A percentile compares a stretch with the other conserved stretches of the same genome.
These are phyloP conservation scores for Acrossocheilus wenchowensis DNA, from an alignment of 2,797 vertebrate genomes.

Conservation along the genomic window DNA sequence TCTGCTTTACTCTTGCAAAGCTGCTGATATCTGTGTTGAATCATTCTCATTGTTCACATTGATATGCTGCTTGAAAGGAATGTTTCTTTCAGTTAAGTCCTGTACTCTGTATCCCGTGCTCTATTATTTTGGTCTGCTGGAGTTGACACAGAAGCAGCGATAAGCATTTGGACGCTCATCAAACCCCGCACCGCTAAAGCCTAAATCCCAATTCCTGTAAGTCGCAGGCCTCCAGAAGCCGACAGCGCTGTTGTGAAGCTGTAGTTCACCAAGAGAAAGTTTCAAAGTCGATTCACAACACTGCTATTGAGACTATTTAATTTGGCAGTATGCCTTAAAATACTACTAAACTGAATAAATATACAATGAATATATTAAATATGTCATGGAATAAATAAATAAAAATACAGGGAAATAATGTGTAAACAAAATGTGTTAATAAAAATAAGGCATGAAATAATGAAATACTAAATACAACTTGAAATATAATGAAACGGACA, in stretches of 20 bases:
- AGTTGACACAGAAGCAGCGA: neutral
- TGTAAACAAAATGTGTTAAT: too few species aligned
- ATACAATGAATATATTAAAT: too few species aligned
- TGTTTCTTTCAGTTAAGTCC: neutral
- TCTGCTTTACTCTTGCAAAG: neutral
- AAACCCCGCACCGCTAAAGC: constrained; percentile 6
- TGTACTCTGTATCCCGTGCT: neutral
- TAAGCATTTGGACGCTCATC: neutral
- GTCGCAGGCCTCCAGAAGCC: neutral
- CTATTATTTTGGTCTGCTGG: neutral
- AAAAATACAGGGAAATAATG: neutral
- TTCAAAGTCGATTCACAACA: neutral
- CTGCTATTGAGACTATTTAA: neutral
- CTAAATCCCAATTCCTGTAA: constrained; percentile 25
- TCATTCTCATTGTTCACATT: neutral
- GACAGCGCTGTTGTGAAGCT: neutral
- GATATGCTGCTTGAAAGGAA: constrained; percentile 1
- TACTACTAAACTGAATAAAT: neutral
- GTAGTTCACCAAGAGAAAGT: too few species aligned
- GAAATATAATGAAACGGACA: neutral
- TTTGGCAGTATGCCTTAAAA: neutral
- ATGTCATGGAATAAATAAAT: neutral
- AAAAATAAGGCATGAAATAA: neutral
- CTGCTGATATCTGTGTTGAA: neutral
- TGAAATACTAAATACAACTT: neutral